Evolutionary conservation across 2,113 vertebrate species (phyloP), one percentile per base, ranked within the genome.

Genomic region (Uria aalge): DNA sequence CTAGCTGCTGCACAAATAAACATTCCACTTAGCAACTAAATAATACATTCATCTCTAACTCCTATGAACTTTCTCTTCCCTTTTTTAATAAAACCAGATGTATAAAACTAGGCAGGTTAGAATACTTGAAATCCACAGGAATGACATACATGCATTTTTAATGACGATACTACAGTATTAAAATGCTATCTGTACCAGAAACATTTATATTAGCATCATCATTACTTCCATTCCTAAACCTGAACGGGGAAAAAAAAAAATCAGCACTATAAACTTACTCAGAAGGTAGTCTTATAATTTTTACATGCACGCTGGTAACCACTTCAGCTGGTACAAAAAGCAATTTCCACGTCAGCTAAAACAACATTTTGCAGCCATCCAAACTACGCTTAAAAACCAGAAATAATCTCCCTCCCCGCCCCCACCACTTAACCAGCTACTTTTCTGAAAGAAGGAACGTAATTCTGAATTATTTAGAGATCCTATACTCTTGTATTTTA

Each of bases 381-480:
- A 68, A 78, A 86, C 55, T 41, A 40, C 0, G 4, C 26, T 43
- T 30, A 36, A 84, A 90, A 22, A 3, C 40, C 75, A 89, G 30
- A 67, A 53, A 74, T 18, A 69, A 40, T 21, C 63, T 52, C 63
- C 29, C 22, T 66, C 34, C 21, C 41, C 21, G 47, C 23, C 62
- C 41, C 21, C 67, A 47, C 26, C 64, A 63, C 60, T 79, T 81
- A 95, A 94, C 84, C 73, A 91, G 89, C 80, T 27, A 59, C 81
- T 92, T 57, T 76, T 90, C 84, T 73, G 63, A 79, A 89, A 81
- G 71, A 78, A 86, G 50, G 52, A 80, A 79, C 45, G 27, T 72
- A 81, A 94, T 63, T 96, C 73, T 97, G 89, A 97, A 96, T 95
- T 95, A 97, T 96, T 97, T 76, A 96, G 86, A 81, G 77, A 90